Evolutionary conservation across 2,797 vertebrate genomes (phyloP).

Genomic region (Spea hammondii): DNA sequence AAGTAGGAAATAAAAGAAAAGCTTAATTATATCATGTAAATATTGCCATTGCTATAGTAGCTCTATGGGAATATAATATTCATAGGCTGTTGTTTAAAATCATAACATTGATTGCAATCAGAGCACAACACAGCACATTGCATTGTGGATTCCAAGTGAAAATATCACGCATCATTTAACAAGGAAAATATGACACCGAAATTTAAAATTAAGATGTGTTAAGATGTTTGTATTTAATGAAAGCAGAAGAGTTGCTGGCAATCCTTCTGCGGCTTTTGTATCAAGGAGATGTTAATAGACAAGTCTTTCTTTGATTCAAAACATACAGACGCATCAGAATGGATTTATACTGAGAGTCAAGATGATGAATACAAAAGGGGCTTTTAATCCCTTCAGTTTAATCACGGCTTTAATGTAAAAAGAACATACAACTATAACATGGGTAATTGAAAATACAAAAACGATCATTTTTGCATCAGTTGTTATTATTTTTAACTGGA

Average conservation of each 20-base stretch:
- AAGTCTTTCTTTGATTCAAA: neutral
- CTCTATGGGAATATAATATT: conserved; percentile 45
- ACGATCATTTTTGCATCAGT: too few relatives aligned
- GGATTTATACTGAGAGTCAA: neutral
- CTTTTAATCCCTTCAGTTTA: too few relatives aligned
- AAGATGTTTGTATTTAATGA: neutral
- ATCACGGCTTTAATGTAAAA: too few relatives aligned
- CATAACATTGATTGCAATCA: conserved; percentile 36
- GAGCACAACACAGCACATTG: neutral
- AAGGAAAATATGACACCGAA: neutral
- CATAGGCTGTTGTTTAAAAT: neutral
- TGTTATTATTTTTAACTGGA: too few relatives aligned
- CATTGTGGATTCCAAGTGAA: neutral
- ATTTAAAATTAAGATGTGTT: neutral
- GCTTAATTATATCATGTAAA: conserved; percentile 53
- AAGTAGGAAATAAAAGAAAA: conserved; percentile 58
- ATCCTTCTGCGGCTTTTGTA: too few relatives aligned
- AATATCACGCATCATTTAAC: conserved; percentile 10
- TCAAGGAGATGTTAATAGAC: neutral
- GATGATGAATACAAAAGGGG: neutral
- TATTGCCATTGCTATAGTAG: conserved; percentile 52
- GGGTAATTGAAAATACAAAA: too few relatives aligned
- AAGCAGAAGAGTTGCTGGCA: neutral
- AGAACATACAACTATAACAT: too few relatives aligned
- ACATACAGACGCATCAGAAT: neutral